Evolutionary conservation across 2,113 vertebrate species (phyloP).

Genomic region (Baryphthengus martii): DNA sequence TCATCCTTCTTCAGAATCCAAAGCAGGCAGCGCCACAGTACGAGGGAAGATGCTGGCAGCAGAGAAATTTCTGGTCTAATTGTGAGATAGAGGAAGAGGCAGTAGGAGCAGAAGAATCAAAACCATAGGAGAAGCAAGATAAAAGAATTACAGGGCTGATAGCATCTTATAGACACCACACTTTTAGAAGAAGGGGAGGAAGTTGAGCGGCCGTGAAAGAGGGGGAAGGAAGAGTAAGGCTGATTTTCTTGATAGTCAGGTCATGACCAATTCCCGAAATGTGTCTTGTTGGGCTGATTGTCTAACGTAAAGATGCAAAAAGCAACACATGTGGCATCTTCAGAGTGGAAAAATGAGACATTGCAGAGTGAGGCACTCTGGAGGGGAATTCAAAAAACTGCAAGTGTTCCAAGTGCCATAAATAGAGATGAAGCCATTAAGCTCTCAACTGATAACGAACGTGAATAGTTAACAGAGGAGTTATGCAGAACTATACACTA

Average conservation of each 20-base stretch:
- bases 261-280: constrained; percentile 34
- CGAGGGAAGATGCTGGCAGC: neutral
- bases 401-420: neutral
- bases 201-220: neutral
- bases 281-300: neutral
- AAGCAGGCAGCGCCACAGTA: constrained; percentile 25
- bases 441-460: neutral
- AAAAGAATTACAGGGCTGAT: constrained; percentile 1
- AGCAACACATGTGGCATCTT: neutral
- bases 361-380: neutral
- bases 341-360: neutral
- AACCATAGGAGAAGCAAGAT: constrained; percentile 12
- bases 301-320: neutral
- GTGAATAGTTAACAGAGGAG: neutral
- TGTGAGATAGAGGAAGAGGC: neutral
- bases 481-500: neutral
- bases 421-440: neutral
- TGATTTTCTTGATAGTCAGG: constrained; percentile 54
- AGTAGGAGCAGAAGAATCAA: constrained; percentile 6
- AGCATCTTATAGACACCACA: neutral
- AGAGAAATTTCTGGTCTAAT: neutral
- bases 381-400: neutral
- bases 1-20: constrained; percentile 29
- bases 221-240: constrained; percentile 11
- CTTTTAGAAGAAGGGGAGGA: constrained; percentile 23